phyloP scores from a whole-genome alignment of 2,797 vertebrate genomes.

The Dallia pectoralis region DNA sequence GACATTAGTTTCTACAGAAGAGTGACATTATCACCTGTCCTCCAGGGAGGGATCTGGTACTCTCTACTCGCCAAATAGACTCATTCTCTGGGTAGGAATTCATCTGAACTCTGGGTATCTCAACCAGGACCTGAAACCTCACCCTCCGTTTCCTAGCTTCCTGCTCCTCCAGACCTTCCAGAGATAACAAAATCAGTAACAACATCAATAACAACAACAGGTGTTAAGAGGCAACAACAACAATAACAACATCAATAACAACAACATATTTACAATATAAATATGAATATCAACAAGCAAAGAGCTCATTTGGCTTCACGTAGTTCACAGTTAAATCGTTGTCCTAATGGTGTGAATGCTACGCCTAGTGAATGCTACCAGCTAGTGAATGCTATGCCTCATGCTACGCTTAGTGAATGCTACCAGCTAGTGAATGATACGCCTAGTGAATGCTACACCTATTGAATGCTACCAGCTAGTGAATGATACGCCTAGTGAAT shows the following conservation, averaged over 20 bases:
- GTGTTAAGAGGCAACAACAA: too few species aligned
- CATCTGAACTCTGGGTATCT: constrained; percentile 34
- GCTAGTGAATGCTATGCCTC: too few species aligned
- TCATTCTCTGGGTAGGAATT: constrained; percentile 38
- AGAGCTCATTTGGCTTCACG: neutral
- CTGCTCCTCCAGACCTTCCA: constrained; percentile 25
- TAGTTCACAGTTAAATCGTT: neutral
- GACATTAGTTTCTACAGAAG: neutral
- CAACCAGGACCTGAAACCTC: constrained; percentile 44
- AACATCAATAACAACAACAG: too few species aligned
- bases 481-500: too few species aligned
- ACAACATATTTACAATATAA: too few species aligned
- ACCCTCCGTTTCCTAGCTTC: constrained; percentile 2
- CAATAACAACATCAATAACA: too few species aligned
- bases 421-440: too few species aligned
- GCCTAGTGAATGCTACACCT: too few species aligned
- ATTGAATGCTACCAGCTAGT: too few species aligned
- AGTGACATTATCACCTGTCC: constrained; percentile 30
- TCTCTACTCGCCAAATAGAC: constrained; percentile 27
- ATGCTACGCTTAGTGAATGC: too few species aligned
- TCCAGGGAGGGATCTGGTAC: constrained; percentile 13
- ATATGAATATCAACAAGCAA: neutral
- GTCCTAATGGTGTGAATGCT: neutral
- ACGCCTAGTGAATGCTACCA: neutral
- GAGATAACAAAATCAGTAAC: neutral